Evolutionary conservation across 2,797 vertebrate genomes (phyloP), one percentile per base, ranked within the genome.

Genomic region (Periparus ater): DNA sequence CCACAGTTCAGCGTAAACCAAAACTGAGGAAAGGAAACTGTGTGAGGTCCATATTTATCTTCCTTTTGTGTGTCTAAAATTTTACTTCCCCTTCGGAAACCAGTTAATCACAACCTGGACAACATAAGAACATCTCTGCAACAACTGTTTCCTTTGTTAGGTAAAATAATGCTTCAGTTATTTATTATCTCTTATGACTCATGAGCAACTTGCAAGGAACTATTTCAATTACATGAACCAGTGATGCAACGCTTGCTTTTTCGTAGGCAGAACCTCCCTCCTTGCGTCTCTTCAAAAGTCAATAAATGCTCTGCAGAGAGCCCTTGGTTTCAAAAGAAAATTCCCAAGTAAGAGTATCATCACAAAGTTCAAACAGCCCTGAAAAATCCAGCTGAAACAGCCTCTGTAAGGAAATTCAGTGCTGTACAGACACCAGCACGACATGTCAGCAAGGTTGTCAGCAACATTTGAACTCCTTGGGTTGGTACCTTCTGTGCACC

Each of bases 111-210:
- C 44, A 91, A 85, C 50, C 47, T 75, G 74, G 61, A 86, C 63
- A 89, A 86, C 12, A 32, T 47, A 91, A 71, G 18, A 76, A n/a
- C 29, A 78, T 60, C 74, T 80, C 80, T 61, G n/a, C 60, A 90
- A 51, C 57, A 93, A 89, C 75, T 11, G 12, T 51, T 77, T 80
- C 80, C 68, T 95, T 92, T 17, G 4, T 63, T 53, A 85, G 50
- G 27, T 57, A 76, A 71, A 81, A 67, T 65, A 53, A 71, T 76
- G 90, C 71, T 70, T 76, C 74, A 66, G 87, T 85, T 88, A 90
- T 82, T 94, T 94, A 94, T 92, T 91, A 89, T 80, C 85, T 74
- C 50, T 17, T 51, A 45, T 48, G 86, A 96, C 95, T 94, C 90
- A 93, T 0, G 3, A 91, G 34, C 42, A 87, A 67, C 50, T 93